phyloP scores from a whole-genome alignment of 2,113 vertebrate species.

The Egretta garzetta region DNA sequence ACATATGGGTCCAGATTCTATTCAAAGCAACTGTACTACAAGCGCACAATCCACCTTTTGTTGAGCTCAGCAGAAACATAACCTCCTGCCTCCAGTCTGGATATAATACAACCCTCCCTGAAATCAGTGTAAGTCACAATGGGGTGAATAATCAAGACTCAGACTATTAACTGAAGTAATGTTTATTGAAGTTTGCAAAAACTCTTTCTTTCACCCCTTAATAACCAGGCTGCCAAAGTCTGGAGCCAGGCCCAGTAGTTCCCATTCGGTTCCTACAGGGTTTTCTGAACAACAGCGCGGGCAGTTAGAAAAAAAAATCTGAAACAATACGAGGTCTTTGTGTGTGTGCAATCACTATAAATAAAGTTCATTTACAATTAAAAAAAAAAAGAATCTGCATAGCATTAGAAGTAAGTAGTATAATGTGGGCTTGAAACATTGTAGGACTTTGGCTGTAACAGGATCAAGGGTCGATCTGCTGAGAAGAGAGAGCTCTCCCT shows the following conservation, averaged over 20 bases:
- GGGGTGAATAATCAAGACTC: background rate
- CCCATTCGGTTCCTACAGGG: background rate
- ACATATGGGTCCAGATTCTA: conserved; percentile 57
- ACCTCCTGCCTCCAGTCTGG: conserved; percentile 30
- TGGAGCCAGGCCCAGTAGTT: background rate
- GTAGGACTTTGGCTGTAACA: background rate
- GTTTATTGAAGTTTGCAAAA: background rate
- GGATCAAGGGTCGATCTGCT: background rate
- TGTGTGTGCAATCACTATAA: background rate
- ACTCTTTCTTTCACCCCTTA: background rate
- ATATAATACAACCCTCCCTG: background rate
- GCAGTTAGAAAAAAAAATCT: background rate
- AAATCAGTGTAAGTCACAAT: conserved; percentile 1
- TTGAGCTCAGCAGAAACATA: conserved; percentile 55
- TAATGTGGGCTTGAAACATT: background rate
- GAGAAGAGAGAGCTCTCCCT: background rate
- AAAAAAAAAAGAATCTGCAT: background rate
- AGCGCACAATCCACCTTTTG: conserved; percentile 51
- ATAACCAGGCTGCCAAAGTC: background rate
- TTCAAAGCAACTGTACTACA: conserved; percentile 49
- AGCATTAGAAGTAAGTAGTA: background rate
- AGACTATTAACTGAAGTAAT: background rate
- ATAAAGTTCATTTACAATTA: background rate
- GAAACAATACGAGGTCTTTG: background rate
- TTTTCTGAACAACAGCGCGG: background rate